Evolutionary conservation across 2,888 invertebrate genomes (phyloP).

Genomic region (Endotricha flammealis): DNA sequence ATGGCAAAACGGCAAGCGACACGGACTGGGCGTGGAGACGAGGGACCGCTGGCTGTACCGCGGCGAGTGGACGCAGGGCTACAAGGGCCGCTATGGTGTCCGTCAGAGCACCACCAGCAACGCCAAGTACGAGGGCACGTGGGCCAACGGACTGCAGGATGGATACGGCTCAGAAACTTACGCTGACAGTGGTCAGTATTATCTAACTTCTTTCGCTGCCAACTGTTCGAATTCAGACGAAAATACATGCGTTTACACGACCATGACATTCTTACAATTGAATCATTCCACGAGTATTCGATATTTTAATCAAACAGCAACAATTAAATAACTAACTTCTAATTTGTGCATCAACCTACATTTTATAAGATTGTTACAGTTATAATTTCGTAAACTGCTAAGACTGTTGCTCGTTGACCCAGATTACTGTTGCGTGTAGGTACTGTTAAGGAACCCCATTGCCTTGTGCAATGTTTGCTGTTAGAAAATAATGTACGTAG

Average conservation of each 20-base stretch:
- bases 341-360: background rate
- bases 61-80: constrained; percentile 99
- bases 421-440: constrained; percentile 45
- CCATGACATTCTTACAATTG: constrained; percentile 52
- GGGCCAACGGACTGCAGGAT: constrained; percentile 99
- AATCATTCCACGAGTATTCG: constrained; percentile 33
- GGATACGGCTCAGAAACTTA: constrained; percentile 99
- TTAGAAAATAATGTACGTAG: constrained; percentile 33
- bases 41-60: constrained; percentile 98
- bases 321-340: constrained; percentile 4
- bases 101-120: constrained; percentile 96
- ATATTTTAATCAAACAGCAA: constrained; percentile 33
- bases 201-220: constrained; percentile 47
- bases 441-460: constrained; percentile 45
- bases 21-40: constrained; percentile 98
- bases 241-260: constrained; percentile 58
- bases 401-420: constrained; percentile 41
- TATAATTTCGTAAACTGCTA: constrained; percentile 4
- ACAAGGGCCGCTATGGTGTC: constrained; percentile 98
- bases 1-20: constrained; percentile 99
- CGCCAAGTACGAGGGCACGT: constrained; percentile 98
- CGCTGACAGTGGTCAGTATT: constrained; percentile 96
- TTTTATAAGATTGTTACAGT: no score
- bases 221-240: constrained; percentile 53
- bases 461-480: constrained; percentile 44